Conservation (phyloP, 2,888 invertebrate genomes). For the Perithous albicinctus region DNA sequence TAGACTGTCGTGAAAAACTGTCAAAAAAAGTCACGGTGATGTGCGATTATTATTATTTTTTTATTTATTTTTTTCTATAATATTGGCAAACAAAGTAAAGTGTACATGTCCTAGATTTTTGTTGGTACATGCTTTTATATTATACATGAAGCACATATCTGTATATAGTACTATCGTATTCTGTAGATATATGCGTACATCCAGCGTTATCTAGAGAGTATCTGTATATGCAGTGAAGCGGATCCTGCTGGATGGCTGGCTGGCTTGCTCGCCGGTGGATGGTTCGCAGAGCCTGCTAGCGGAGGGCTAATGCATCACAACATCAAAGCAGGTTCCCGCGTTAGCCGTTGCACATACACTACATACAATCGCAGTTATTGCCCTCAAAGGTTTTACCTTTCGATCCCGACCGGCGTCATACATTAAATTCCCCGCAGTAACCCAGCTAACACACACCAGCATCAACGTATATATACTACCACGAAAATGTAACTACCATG, state of each 20-base stretch:
- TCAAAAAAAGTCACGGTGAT: too few species aligned
- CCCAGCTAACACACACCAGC: neutral
- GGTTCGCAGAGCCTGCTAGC: slow-evolving; percentile 65
- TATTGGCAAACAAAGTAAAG: neutral
- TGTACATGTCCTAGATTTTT: slow-evolving; percentile 1
- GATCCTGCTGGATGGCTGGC: slow-evolving; percentile 41
- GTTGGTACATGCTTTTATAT: neutral
- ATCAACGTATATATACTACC: neutral
- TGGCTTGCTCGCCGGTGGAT: slow-evolving; percentile 61
- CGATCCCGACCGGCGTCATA: slow-evolving; percentile 60
- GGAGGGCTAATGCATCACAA: slow-evolving; percentile 82
- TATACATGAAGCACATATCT: neutral
- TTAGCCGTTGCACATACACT: slow-evolving; percentile 42
- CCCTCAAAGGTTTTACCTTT: slow-evolving; percentile 76
- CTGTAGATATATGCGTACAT: slow-evolving; percentile 30
- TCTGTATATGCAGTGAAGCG: slow-evolving; percentile 41
- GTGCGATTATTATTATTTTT: neutral
- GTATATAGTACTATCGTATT: slow-evolving; percentile 31
- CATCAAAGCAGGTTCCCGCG: slow-evolving; percentile 78
- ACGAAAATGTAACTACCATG: slow-evolving; percentile 5
- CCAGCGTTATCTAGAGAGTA: slow-evolving; percentile 22
- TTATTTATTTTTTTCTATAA: too few species aligned
- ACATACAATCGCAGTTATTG: slow-evolving; percentile 78
- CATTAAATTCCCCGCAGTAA: slow-evolving; percentile 20
- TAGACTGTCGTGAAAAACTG: too few species aligned